These are phyloP conservation scores for Steinernema feltiae DNA, from an alignment of 1,140 invertebrate species.

Conservation along the genomic window DNA sequence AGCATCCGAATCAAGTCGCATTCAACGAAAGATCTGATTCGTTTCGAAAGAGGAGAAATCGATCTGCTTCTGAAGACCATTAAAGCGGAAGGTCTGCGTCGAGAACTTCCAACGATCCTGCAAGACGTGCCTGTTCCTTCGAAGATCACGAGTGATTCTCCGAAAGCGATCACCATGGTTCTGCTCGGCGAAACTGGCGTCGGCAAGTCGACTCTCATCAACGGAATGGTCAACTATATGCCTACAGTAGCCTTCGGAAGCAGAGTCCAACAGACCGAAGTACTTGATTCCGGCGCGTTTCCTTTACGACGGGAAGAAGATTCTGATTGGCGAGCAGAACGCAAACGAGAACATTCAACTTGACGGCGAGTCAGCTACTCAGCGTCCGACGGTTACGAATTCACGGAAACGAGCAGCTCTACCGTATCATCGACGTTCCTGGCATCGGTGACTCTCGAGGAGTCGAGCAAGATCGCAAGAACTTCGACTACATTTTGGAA, in stretches of 20 bases:
- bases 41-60: too few relatives aligned
- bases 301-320: neutral
- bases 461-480: constrained; percentile 43
- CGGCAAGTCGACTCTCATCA: neutral
- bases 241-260: neutral
- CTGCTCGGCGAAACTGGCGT: neutral
- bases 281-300: neutral
- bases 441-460: constrained; percentile 53
- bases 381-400: constrained; percentile 17
- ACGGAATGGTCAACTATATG: neutral
- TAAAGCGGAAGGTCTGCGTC: too few relatives aligned
- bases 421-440: constrained; percentile 51
- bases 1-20: too few relatives aligned
- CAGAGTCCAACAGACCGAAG: neutral
- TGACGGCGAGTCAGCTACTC: constrained; percentile 26
- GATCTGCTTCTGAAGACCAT: too few relatives aligned
- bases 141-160: neutral
- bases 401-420: neutral
- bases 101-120: neutral
- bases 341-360: neutral
- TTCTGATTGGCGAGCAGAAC: neutral
- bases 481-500: constrained; percentile 43
- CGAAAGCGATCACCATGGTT: neutral
- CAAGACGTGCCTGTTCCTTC: neutral
- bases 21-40: too few relatives aligned